Percentiles rank a stretch among this genome's conserved stretches.
These are phyloP conservation scores for Anableps anableps DNA, from an alignment of 2,797 vertebrate species.

Conservation along the genomic window DNA sequence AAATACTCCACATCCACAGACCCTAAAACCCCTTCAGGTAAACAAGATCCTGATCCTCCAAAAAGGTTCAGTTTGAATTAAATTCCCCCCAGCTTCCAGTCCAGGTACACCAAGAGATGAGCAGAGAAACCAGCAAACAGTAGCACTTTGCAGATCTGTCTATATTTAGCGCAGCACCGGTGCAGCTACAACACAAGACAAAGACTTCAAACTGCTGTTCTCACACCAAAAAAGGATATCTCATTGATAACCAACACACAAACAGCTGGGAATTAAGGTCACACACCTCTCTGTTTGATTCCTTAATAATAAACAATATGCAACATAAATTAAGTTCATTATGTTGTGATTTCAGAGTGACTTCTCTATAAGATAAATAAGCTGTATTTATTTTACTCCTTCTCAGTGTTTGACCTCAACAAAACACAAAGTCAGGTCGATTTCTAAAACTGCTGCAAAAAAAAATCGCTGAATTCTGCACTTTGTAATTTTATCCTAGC, in stretches of 20 bases:
- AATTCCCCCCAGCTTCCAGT: slow-evolving; percentile 11
- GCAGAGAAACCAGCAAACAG: slow-evolving; percentile 55
- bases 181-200: slow-evolving; percentile 69
- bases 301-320: neutral
- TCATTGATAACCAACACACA: slow-evolving; percentile 50
- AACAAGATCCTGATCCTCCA: neutral
- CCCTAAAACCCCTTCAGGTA: neutral
- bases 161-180: slow-evolving; percentile 80
- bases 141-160: slow-evolving; percentile 67
- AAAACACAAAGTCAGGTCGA: slow-evolving; percentile 6
- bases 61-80: neutral
- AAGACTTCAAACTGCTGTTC: slow-evolving; percentile 65
- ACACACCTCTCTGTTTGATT: slow-evolving; percentile 19
- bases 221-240: slow-evolving; percentile 43
- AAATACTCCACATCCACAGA: neutral
- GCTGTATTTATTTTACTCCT: neutral
- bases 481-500: slow-evolving; percentile 1
- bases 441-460: neutral
- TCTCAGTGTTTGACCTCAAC: slow-evolving; percentile 7
- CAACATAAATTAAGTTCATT: slow-evolving; percentile 1
- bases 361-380: neutral
- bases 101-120: slow-evolving; percentile 54
- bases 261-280: slow-evolving; percentile 62
- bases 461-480: slow-evolving; percentile 17
- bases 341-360: neutral